These are phyloP conservation scores for Pinna nobilis DNA, from an alignment of 1,140 invertebrate genomes.

Conservation along the genomic window DNA sequence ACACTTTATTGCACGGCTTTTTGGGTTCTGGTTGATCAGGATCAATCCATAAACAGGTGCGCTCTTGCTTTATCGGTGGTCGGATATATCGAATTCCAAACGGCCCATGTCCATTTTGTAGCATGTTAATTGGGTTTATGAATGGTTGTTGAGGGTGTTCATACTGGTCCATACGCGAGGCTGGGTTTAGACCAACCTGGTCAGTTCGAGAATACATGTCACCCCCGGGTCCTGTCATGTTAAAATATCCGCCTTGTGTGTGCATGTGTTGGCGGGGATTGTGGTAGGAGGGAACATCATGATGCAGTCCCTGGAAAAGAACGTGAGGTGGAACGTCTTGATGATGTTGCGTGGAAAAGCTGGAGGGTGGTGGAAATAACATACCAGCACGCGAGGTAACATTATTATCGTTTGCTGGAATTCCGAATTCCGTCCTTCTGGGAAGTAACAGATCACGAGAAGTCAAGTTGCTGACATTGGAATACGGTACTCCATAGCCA, in stretches of 20 bases:
- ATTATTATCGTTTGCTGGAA: slow-evolving; percentile 58
- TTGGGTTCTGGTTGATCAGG: slow-evolving; percentile 84
- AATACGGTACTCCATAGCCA: slow-evolving; percentile 77
- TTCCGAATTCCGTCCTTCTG: slow-evolving; percentile 76
- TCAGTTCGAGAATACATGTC: slow-evolving; percentile 74
- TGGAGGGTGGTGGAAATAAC: slow-evolving; percentile 66
- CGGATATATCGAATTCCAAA: slow-evolving; percentile 92
- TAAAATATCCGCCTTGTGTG: slow-evolving; percentile 55
- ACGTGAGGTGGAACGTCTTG: slow-evolving; percentile 70
- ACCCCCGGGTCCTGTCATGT: slow-evolving; percentile 27
- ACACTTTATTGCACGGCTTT: slow-evolving; percentile 94
- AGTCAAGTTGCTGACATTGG: slow-evolving; percentile 80
- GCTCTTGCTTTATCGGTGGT: slow-evolving; percentile 85
- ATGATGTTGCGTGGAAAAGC: slow-evolving; percentile 76
- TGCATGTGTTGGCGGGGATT: slow-evolving; percentile 62
- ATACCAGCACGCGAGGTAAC: slow-evolving; percentile 63
- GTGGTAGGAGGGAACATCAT: slow-evolving; percentile 65
- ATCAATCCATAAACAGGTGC: slow-evolving; percentile 95
- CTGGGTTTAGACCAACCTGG: slow-evolving; percentile 72
- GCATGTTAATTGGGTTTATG: slow-evolving; percentile 68
- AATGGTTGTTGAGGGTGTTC: slow-evolving; percentile 56
- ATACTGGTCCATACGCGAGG: slow-evolving; percentile 64
- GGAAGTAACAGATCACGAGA: slow-evolving; percentile 85
- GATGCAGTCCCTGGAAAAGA: slow-evolving; percentile 76
- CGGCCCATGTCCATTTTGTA: slow-evolving; percentile 73